Percentiles rank a stretch among this genome's conserved stretches.
Evolutionary conservation across 2,113 vertebrate genomes (phyloP).

Genomic region (Tympanuchus pallidicinctus): DNA sequence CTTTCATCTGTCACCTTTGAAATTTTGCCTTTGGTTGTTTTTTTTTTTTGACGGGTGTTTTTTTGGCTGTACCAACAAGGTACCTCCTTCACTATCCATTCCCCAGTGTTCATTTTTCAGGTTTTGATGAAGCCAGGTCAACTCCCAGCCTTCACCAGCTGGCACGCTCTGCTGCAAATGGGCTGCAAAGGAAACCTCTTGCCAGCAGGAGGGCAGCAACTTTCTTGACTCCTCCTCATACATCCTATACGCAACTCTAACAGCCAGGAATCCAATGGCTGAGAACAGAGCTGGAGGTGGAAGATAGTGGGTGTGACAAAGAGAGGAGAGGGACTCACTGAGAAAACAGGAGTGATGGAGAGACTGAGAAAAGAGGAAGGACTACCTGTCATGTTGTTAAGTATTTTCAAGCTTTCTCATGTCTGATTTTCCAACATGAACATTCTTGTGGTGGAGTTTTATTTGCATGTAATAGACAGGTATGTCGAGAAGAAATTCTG

Average conservation of each 20-base stretch:
- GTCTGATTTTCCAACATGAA: neutral
- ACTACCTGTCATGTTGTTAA: fast-evolving
- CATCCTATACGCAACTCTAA: neutral
- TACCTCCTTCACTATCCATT: neutral
- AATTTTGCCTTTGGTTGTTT: neutral
- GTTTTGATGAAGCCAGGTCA: neutral
- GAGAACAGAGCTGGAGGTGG: neutral
- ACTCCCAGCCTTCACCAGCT: neutral
- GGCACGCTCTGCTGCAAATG: neutral
- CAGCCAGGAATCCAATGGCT: neutral
- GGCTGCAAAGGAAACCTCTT: neutral
- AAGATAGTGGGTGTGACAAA: neutral
- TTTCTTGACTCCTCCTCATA: neutral
- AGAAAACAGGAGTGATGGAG: neutral
- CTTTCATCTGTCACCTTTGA: neutral
- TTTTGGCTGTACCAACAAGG: neutral
- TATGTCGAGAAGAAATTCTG: neutral
- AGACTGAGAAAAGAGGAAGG: neutral
- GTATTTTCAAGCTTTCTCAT: neutral
- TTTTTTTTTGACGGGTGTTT: neutral
- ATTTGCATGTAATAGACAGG: neutral
- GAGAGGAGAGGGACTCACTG: neutral
- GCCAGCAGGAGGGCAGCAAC: neutral
- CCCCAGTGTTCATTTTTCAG: neutral
- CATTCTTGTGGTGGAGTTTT: neutral